phyloP scores from a whole-genome alignment of 2,888 invertebrate genomes.

The Parasteatoda lunata region DNA sequence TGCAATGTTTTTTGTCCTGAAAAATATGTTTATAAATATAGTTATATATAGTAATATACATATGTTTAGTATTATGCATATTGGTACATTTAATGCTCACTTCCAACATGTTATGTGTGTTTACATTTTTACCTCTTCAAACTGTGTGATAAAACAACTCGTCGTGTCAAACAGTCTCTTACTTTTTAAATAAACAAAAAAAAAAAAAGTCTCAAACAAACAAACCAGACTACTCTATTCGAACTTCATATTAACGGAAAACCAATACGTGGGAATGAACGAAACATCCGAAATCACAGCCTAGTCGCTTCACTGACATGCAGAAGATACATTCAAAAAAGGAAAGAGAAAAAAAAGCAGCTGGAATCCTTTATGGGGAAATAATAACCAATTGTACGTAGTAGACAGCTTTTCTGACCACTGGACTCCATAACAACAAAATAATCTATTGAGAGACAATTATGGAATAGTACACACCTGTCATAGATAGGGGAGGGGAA shows the following conservation, averaged over 20 bases:
- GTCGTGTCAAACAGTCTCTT: too few relatives aligned
- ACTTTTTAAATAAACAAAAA: too few relatives aligned
- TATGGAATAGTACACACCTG: constrained; percentile 18
- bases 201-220: too few relatives aligned
- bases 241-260: not conserved
- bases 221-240: too few relatives aligned
- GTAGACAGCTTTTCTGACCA: not conserved
- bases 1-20: too few relatives aligned
- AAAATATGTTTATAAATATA: too few relatives aligned
- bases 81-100: too few relatives aligned
- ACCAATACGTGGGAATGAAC: not conserved
- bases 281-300: constrained; percentile 1
- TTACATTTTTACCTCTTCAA: too few relatives aligned
- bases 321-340: not conserved
- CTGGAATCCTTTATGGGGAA: not conserved
- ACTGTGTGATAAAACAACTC: too few relatives aligned
- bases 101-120: too few relatives aligned
- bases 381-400: not conserved
- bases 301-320: not conserved
- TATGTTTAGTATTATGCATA: too few relatives aligned
- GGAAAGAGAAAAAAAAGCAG: not conserved
- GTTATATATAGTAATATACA: too few relatives aligned
- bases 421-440: not conserved
- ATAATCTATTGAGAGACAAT: not conserved
- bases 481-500: not conserved